Evolutionary conservation across 2,113 vertebrate genomes (phyloP).

Genomic region (Scortum barcoo): DNA sequence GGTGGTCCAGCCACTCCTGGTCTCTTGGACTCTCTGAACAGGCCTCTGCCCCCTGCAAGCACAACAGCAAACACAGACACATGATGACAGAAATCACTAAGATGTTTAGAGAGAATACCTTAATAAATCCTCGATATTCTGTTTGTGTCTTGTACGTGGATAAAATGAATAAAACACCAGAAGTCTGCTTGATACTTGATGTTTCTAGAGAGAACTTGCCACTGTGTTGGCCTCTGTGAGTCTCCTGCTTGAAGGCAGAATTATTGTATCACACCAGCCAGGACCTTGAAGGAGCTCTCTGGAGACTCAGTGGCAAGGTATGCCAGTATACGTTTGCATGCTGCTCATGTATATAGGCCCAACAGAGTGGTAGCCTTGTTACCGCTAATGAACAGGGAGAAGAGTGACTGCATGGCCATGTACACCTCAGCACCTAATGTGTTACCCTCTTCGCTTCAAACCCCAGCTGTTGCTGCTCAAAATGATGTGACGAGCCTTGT

Average conservation of each 20-base stretch:
- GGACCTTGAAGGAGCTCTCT: constrained; percentile 70
- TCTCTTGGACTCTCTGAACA: constrained; percentile 77
- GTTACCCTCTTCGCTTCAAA: constrained; percentile 61
- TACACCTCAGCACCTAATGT: constrained; percentile 63
- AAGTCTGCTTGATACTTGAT: not conserved
- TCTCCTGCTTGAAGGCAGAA: constrained; percentile 58
- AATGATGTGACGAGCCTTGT: constrained; percentile 61
- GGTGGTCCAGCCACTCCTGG: constrained; percentile 87
- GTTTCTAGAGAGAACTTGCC: constrained; percentile 34
- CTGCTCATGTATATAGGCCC: constrained; percentile 64
- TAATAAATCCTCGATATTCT: not conserved
- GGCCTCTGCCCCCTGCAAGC: constrained; percentile 80
- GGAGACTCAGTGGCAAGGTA: constrained; percentile 59
- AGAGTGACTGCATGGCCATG: constrained; percentile 39
- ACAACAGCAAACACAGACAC: constrained; percentile 39
- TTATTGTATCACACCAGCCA: constrained; percentile 54
- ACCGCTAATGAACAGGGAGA: constrained; percentile 73
- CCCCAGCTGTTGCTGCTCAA: constrained; percentile 56
- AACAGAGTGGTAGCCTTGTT: constrained; percentile 69
- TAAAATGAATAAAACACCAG: constrained; percentile 1
- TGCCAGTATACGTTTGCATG: constrained; percentile 64
- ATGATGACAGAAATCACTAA: not conserved
- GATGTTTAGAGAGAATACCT: not conserved
- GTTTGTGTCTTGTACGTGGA: not conserved
- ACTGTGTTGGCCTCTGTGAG: constrained; percentile 22